Base-by-base conservation (phyloP, 2,888 invertebrate species). In the Hyppa rectilinea region DNA sequence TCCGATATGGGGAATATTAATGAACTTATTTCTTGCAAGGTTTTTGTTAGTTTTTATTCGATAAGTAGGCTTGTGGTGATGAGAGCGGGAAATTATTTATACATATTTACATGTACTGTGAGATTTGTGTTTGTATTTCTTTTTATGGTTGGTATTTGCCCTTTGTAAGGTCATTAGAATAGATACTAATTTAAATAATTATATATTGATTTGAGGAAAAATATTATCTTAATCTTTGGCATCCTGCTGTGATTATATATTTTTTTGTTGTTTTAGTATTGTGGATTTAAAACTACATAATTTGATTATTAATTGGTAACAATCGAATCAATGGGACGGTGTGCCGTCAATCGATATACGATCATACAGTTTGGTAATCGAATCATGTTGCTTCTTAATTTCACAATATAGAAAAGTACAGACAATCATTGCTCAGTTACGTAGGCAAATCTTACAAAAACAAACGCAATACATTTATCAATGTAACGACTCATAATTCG, bases 1-100 rank as follows among this genome's bases (percentile, higher is more conserved):
- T 59, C 67, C 26, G 67, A 68, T 84, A 71, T 59, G 52, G 69
- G 2, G 81, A 81, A 81, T 82, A 84, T 79, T 85, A 81, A 84
- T 83, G 81, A 81, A 82, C 58, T 70, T 71, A 77, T 76, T 80
- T 82, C 75, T 84, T 69, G 59, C 47, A 17, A 10, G 10, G 45
- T 53, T 53, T 69, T 72, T 78, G 38, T 78, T 58, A 60, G 43
- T 72, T 72, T 83, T 70, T 63, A 45, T 26, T 50, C 9, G 2
- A 36, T 56, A 50, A 60, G 40, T 64, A 60, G 34, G 67, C 40
- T n/a, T 26, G 29, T 38, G 17, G 40, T 49, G 53, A 55, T 59
- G 67, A 38, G 64, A 81, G 68, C 23, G 36, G 70, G 59, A 43
- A 62, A 55, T 62, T 20, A 29, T 74, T 29, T 20, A 38, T 38